These are phyloP conservation scores for Synanthedon tipuliformis DNA, from an alignment of 2,888 invertebrate species.

Conservation along the genomic window DNA sequence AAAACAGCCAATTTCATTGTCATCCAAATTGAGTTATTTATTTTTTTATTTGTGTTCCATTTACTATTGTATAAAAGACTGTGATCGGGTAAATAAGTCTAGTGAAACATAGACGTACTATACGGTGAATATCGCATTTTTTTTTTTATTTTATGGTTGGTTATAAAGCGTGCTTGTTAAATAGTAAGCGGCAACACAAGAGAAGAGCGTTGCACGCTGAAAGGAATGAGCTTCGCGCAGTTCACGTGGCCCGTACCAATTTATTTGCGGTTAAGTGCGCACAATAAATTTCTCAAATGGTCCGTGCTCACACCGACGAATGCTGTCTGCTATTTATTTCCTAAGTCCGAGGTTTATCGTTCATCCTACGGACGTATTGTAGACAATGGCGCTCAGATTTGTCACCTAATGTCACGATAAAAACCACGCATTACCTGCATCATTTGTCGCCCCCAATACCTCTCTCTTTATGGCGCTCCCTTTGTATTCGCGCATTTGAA, in stretches of 20 bases:
- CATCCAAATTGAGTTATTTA: too few relatives aligned
- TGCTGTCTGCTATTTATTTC: conserved; percentile 63
- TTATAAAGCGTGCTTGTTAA: conserved; percentile 18
- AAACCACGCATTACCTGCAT: conserved; percentile 29
- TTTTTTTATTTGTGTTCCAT: too few relatives aligned
- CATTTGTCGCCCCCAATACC: conserved; percentile 33
- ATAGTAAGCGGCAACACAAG: conserved; percentile 16
- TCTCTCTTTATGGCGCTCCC: conserved; percentile 19
- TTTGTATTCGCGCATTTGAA: conserved; percentile 16
- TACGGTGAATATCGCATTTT: too few relatives aligned
- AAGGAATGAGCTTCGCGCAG: conserved; percentile 26
- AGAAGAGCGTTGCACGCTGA: conserved; percentile 23
- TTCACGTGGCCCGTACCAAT: conserved; percentile 55
- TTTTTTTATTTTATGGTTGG: neutral
- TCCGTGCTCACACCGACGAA: conserved; percentile 56
- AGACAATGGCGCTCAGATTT: conserved; percentile 47
- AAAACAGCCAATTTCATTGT: too few relatives aligned
- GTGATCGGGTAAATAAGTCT: too few relatives aligned
- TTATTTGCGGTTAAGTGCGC: conserved; percentile 68
- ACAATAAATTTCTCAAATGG: conserved; percentile 68
- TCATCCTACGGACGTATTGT: conserved; percentile 40
- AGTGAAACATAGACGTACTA: too few relatives aligned
- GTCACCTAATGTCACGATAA: conserved; percentile 44
- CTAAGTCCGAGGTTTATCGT: conserved; percentile 48
- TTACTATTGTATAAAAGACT: too few relatives aligned